These are phyloP conservation scores for Parochlus steinenii DNA, from an alignment of 2,888 invertebrate species.

Conservation along the genomic window DNA sequence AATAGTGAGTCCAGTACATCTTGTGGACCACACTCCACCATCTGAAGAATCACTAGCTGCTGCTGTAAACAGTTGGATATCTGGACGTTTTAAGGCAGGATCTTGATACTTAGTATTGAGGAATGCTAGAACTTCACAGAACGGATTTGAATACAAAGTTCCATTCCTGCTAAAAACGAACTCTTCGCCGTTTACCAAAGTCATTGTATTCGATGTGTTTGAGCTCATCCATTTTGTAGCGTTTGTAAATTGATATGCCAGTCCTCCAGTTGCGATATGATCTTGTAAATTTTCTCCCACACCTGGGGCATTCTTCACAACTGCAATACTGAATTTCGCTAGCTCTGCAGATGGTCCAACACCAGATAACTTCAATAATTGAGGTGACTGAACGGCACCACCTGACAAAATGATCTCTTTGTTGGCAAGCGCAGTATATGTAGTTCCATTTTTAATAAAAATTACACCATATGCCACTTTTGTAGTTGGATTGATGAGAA, in stretches of 20 bases:
- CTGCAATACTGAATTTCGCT: conserved; percentile 38
- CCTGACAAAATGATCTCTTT: conserved; percentile 74
- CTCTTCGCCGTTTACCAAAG: no score
- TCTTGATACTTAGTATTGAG: conserved; percentile 56
- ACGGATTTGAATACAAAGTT: conserved; percentile 56
- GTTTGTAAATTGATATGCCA: conserved; percentile 52
- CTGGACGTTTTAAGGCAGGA: conserved; percentile 51
- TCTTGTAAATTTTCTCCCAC: conserved; percentile 73
- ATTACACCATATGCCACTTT: conserved; percentile 48
- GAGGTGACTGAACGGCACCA: conserved; percentile 70
- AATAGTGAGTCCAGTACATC: conserved; percentile 47
- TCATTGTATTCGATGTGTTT: no score
- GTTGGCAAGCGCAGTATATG: conserved; percentile 39
- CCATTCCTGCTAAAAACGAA: conserved; percentile 45
- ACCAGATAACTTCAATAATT: conserved; percentile 74
- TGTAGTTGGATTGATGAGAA: conserved; percentile 41
- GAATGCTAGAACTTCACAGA: conserved; percentile 65
- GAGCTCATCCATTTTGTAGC: no score
- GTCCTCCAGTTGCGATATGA: conserved; percentile 65
- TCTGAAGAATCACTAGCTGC: conserved; percentile 62
- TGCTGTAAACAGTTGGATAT: conserved; percentile 59
- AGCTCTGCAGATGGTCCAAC: conserved; percentile 52
- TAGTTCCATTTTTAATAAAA: conserved; percentile 32
- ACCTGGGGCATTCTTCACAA: conserved; percentile 44
- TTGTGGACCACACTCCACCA: conserved; percentile 56